These are phyloP conservation scores for Trochalopteron elliotii DNA, from an alignment of 2,113 vertebrate genomes.

Conservation along the genomic window DNA sequence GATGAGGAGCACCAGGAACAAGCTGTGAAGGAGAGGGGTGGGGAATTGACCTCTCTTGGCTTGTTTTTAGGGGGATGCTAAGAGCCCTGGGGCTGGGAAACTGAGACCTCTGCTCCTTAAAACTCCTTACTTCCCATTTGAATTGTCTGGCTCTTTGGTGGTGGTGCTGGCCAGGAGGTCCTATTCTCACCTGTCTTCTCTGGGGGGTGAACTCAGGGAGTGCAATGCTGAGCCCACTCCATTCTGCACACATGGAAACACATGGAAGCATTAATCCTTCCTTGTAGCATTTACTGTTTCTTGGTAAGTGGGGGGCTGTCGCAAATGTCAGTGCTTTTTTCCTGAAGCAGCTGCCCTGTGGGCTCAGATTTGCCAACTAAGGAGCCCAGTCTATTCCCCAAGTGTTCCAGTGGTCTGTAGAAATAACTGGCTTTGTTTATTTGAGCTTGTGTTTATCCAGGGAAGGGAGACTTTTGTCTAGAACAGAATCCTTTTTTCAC, in stretches of 20 bases:
- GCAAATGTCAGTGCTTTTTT: background rate
- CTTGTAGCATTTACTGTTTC: background rate
- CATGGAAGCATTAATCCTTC: background rate
- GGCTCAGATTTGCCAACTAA: background rate
- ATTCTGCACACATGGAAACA: background rate
- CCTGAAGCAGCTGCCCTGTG: background rate
- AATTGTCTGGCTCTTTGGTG: background rate
- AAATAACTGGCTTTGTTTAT: background rate
- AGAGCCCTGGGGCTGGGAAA: background rate
- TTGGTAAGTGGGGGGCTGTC: fast-evolving
- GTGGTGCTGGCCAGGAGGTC: background rate
- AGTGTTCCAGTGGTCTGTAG: fast-evolving
- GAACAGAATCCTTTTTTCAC: background rate
- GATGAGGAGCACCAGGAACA: background rate
- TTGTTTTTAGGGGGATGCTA: background rate
- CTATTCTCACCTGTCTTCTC: fast-evolving
- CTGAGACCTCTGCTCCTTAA: background rate
- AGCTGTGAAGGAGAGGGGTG: background rate
- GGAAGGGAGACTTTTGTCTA: background rate
- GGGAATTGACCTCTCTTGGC: background rate
- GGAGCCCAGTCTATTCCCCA: background rate
- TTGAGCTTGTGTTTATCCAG: background rate
- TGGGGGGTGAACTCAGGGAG: fast-evolving
- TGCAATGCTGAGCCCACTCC: fast-evolving
- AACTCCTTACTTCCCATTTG: background rate